These are phyloP conservation scores for Drosophila bocqueti DNA, from an alignment of 1,140 invertebrate genomes.

Conservation along the genomic window DNA sequence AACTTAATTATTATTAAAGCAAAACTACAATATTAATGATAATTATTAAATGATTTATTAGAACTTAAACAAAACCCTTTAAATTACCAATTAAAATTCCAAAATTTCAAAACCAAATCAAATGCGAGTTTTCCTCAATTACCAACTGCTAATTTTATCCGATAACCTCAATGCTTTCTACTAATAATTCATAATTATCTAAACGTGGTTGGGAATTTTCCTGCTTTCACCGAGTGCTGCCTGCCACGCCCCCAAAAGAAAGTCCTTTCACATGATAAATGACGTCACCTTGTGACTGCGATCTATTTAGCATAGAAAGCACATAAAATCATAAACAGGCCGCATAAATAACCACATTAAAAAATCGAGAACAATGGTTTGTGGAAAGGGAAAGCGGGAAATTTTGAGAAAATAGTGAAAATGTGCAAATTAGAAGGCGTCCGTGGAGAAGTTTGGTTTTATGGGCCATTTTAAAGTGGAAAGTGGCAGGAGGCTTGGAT, in stretches of 20 bases:
- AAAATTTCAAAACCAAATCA: slow-evolving; percentile 8
- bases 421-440: slow-evolving; percentile 80
- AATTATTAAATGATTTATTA: background rate
- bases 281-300: slow-evolving; percentile 70
- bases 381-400: slow-evolving; percentile 17
- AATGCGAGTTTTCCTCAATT: slow-evolving; percentile 8
- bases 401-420: slow-evolving; percentile 78
- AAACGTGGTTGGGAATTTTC: slow-evolving; percentile 6
- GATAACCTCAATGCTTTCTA: slow-evolving; percentile 7
- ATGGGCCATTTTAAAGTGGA: slow-evolving; percentile 66
- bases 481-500: slow-evolving; percentile 34
- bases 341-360: slow-evolving; percentile 75
- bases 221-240: background rate
- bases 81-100: background rate
- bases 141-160: background rate
- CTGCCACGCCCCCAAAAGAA: slow-evolving; percentile 40
- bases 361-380: slow-evolving; percentile 58
- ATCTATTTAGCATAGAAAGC: slow-evolving; percentile 72
- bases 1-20: background rate
- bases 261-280: slow-evolving; percentile 61
- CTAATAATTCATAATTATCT: slow-evolving; percentile 52
- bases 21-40: background rate
- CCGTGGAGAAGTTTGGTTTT: slow-evolving; percentile 55
- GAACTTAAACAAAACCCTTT: no score
- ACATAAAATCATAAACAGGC: slow-evolving; percentile 80